Evolutionary conservation across 2,797 vertebrate species (phyloP), one percentile per base, ranked within the genome.

Genomic region (Setipinna tenuifilis): DNA sequence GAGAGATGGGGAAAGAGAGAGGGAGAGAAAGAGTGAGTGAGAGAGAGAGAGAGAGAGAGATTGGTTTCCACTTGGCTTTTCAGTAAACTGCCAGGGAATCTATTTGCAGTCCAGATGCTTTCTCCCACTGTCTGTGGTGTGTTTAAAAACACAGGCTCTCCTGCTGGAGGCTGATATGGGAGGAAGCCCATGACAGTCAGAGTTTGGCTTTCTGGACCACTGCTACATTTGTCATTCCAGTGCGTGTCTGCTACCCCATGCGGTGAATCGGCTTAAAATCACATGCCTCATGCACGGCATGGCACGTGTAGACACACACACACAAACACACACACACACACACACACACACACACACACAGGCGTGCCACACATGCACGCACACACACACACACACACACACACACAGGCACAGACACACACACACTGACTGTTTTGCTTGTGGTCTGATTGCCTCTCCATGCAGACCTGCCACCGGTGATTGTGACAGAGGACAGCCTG

Each of bases 401-500:
- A 65, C 61, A 7, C 61, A 65, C n/a, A 25, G 2, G n/a, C 61
- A 28, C 61, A 68, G 23, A 68, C 62, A 14, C 21, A 84, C 80
- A 83, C n/a, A 31, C 31, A 71, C 25, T 62, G 78, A 81, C 2
- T 14, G 12, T 17, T 82, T 17, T 86, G 61, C 88, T 75, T 81
- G 58, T 14, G 71, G 82, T 87, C 78, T 89, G 19, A 17, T 81
- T 85, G 16, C 83, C 87, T 83, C 1, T 88, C 54, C 88, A 87
- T 90, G 78, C 91, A 99, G 98, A 99, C 92, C 94, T 98, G 54
- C 91, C 92, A 31, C 98, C 98, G 0, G 90, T 98, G 94, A 97
- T 99, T 68, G 86, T 98, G 90, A 99, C 98, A 0, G 91, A 91
- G 5, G 95, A 98, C 3, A 95, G 88, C 41, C 95, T 95, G 86